phyloP scores from a whole-genome alignment of 1,140 invertebrate genomes.

The Eupristina koningsbergeri region DNA sequence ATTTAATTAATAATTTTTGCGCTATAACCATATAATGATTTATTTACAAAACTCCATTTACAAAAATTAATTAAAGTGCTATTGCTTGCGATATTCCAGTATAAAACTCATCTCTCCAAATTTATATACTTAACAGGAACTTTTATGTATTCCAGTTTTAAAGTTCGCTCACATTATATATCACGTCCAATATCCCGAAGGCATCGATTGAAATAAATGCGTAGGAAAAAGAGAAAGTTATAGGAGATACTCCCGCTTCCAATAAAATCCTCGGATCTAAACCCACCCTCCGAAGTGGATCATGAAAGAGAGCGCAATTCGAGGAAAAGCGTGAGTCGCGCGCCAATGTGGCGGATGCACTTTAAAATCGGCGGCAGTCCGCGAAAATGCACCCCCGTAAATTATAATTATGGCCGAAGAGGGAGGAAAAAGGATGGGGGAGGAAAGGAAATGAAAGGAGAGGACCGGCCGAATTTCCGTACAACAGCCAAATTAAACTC shows the following conservation, averaged over 20 bases:
- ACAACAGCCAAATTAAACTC: slow-evolving; percentile 45
- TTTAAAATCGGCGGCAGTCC: neutral
- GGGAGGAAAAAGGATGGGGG: neutral
- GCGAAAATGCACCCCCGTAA: neutral
- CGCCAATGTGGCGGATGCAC: neutral
- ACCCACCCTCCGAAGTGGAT: neutral
- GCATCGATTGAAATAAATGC: slow-evolving; percentile 13
- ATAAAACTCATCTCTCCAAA: neutral
- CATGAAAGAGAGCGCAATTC: neutral
- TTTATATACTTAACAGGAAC: neutral
- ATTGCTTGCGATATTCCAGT: neutral
- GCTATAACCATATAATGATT: too few species aligned
- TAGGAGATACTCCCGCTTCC: neutral
- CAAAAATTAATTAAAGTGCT: too few species aligned
- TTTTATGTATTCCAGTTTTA: slow-evolving; percentile 8
- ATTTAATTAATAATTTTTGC: too few species aligned
- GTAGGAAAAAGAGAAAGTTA: neutral
- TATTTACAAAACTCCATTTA: too few species aligned
- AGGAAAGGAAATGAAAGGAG: neutral
- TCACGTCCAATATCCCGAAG: slow-evolving; percentile 15
- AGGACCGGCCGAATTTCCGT: slow-evolving; percentile 2
- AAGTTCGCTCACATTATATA: neutral
- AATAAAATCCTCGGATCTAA: slow-evolving; percentile 35
- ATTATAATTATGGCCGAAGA: slow-evolving; percentile 1
- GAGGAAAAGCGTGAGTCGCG: neutral